A percentile compares a stretch with the other conserved stretches of the same genome.
phyloP scores from a whole-genome alignment of 2,797 vertebrate species.

The Mycteria americana region DNA sequence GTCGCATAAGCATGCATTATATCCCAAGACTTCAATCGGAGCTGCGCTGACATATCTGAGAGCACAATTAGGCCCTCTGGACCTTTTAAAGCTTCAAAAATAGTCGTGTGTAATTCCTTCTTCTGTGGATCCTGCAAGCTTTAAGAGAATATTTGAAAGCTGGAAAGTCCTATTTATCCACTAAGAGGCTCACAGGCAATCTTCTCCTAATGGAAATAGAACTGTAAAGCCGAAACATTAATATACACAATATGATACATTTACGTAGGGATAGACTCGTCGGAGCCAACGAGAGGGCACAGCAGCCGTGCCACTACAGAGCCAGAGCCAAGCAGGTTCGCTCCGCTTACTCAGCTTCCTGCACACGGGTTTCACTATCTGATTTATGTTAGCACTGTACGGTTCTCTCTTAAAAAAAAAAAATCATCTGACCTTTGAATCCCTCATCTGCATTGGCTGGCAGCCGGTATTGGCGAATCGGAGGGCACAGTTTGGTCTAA shows the following conservation, averaged over 20 bases:
- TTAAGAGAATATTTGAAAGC: conserved; percentile 66
- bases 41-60: conserved; percentile 30
- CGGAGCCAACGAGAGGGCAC: neutral
- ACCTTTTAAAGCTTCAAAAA: conserved; percentile 62
- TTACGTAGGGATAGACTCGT: neutral
- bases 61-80: conserved; percentile 56
- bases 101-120: conserved; percentile 62
- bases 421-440: neutral
- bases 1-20: neutral
- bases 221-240: conserved; percentile 59
- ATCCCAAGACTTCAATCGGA: neutral
- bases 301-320: accelerated
- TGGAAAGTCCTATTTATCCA: conserved; percentile 73
- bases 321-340: neutral
- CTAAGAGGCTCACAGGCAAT: conserved; percentile 66
- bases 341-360: neutral
- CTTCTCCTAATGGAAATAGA: conserved; percentile 64
- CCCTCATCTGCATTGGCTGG: neutral
- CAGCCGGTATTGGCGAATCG: neutral
- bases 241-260: conserved; percentile 59
- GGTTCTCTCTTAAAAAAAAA: neutral
- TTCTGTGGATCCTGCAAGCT: conserved; percentile 50
- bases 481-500: neutral
- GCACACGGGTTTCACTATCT: neutral
- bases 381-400: neutral